Evolutionary conservation across 1,140 invertebrate species (phyloP).

Genomic region (Asbolus verrucosus): DNA sequence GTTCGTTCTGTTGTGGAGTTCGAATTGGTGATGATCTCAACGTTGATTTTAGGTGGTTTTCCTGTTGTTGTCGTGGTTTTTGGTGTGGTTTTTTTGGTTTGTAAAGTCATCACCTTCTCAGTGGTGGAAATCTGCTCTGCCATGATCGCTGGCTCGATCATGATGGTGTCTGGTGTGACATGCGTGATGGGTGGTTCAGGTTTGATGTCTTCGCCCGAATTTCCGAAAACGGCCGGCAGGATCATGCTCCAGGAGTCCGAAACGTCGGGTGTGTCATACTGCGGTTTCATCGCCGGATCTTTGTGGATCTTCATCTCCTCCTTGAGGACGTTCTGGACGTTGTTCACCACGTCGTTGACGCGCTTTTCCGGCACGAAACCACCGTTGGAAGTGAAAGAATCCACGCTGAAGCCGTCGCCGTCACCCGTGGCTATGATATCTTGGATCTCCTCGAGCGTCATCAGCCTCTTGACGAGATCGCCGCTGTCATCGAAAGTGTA

Average conservation of each 20-base stretch:
- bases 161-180: slow-evolving; percentile 60
- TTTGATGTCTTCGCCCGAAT: slow-evolving; percentile 67
- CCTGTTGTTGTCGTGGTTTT: background rate
- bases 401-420: slow-evolving; percentile 66
- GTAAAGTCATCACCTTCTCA: slow-evolving; percentile 17
- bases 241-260: slow-evolving; percentile 84
- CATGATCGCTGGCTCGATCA: slow-evolving; percentile 53
- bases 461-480: slow-evolving; percentile 82
- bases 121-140: slow-evolving; percentile 22
- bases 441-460: slow-evolving; percentile 86
- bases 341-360: slow-evolving; percentile 82
- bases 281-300: slow-evolving; percentile 65
- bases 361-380: slow-evolving; percentile 72
- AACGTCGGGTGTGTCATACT: slow-evolving; percentile 76
- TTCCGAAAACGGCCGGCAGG: slow-evolving; percentile 80
- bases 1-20: slow-evolving; percentile 45
- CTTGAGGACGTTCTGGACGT: slow-evolving; percentile 84
- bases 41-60: slow-evolving; percentile 44
- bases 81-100: background rate
- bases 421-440: slow-evolving; percentile 84
- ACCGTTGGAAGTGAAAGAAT: slow-evolving; percentile 54
- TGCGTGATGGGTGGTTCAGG: slow-evolving; percentile 55
- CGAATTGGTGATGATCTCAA: slow-evolving; percentile 52
- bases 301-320: slow-evolving; percentile 77
- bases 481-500: slow-evolving; percentile 86